Conservation (phyloP, 2,797 vertebrate species). For the Bovichtus diacanthus region DNA sequence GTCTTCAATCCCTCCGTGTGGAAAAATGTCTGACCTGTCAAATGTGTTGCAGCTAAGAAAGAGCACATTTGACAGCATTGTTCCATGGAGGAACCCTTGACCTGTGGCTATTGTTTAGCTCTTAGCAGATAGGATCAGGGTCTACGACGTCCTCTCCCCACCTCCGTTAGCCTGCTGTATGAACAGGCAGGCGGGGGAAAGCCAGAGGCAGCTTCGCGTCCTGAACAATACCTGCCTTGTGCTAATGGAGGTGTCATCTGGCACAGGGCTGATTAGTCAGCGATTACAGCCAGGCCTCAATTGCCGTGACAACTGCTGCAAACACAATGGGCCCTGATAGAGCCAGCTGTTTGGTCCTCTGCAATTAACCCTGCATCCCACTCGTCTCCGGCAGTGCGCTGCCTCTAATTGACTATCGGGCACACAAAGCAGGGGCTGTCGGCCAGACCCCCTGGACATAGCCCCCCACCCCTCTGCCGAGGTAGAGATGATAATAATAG, state of each 20-base stretch:
- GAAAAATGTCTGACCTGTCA: conserved; percentile 56
- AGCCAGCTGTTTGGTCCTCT: conserved; percentile 88
- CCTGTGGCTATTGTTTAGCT: conserved; percentile 71
- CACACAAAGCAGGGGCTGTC: conserved; percentile 84
- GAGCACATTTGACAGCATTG: conserved; percentile 51
- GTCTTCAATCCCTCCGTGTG: conserved; percentile 27
- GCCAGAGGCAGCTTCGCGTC: conserved; percentile 68
- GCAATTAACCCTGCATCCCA: conserved; percentile 89
- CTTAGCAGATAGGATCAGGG: conserved; percentile 74
- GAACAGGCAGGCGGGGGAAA: conserved; percentile 53
- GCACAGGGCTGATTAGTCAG: conserved; percentile 88
- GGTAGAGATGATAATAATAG: conserved; percentile 86
- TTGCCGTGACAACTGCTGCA: conserved; percentile 86
- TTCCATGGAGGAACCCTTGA: conserved; percentile 66
- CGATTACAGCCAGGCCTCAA: conserved; percentile 87
- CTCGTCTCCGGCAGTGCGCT: conserved; percentile 79
- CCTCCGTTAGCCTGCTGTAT: conserved; percentile 50
- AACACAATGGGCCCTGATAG: conserved; percentile 86
- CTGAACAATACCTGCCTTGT: conserved; percentile 85
- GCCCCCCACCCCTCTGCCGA: conserved; percentile 73
- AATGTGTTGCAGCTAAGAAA: conserved; percentile 20
- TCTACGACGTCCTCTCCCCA: conserved; percentile 66
- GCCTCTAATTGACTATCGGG: conserved; percentile 87
- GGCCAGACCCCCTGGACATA: conserved; percentile 82
- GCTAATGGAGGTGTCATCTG: conserved; percentile 84